These are phyloP conservation scores for Pseudococcus longispinus DNA, from an alignment of 2,888 invertebrate genomes.

Conservation along the genomic window DNA sequence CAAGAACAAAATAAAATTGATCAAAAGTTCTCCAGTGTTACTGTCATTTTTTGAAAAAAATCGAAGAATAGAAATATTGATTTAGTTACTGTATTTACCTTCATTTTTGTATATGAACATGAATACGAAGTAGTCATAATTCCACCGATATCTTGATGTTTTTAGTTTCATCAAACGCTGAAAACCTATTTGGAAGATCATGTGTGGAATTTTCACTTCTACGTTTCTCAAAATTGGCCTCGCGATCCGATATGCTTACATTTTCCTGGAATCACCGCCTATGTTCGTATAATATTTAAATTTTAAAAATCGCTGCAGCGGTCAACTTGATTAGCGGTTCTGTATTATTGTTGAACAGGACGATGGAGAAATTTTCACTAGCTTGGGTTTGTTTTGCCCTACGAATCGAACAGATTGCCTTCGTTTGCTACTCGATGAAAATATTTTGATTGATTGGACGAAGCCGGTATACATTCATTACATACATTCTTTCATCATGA, in stretches of 20 bases:
- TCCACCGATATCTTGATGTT: conserved; percentile 61
- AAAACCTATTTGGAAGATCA: conserved; percentile 86
- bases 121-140: not conserved
- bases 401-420: conserved; percentile 76
- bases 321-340: not conserved
- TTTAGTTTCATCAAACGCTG: conserved; percentile 88
- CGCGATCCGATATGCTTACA: conserved; percentile 83
- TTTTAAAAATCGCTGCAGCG: not conserved
- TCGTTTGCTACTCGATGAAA: conserved; percentile 76
- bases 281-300: not conserved
- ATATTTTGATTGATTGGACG: conserved; percentile 79
- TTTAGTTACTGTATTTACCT: not conserved
- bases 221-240: conserved; percentile 88
- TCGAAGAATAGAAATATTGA: too few relatives aligned
- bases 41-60: too few relatives aligned
- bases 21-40: too few relatives aligned
- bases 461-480: conserved; percentile 85
- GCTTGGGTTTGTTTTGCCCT: conserved; percentile 85
- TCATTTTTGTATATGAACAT: not conserved
- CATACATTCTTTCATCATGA: conserved; percentile 81
- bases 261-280: conserved; percentile 83
- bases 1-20: too few relatives aligned
- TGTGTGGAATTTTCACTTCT: conserved; percentile 90
- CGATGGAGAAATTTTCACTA: conserved; percentile 80
- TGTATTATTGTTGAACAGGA: conserved; percentile 67